Base-by-base conservation (phyloP, 2,888 invertebrate species). In the Trypoxylon attenuatum region DNA sequence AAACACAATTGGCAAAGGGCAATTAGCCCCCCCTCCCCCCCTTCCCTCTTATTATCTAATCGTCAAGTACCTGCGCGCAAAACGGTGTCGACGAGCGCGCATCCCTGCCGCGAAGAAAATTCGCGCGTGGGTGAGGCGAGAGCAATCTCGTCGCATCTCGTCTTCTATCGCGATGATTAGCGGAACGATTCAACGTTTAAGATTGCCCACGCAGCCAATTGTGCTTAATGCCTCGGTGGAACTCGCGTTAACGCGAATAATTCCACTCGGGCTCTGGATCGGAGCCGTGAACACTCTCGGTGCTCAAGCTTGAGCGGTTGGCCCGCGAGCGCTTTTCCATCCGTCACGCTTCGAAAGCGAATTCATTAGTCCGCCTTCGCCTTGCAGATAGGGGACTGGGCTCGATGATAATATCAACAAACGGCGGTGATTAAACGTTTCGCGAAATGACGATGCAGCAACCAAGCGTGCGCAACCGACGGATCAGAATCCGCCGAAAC, bases 141-240 rank as follows among this genome's bases (percentile, higher is more conserved):
- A 68, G 64, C 63, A 76, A 80, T 79, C 72, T 71, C 69, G 67
- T 65, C 68, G 63, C 67, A 79, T 79, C 33, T 33, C 79, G 71
- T 73, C 59, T 77, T 65, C 69, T 76, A 77, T 76, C 75, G 76
- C 62, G 73, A 77, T 73, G 79, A 76, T 77, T 76, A 71, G 61
- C 62, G 63, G 65, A 68, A 73, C 81, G 78, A 81, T 80, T 80
- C 77, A 77, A 78, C 76, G 75, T 78, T 80, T 78, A 76, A 80
- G 74, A 68, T 73, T 77, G 79, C 82, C 80, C 76, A 81, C 82
- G 73, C 80, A 73, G 59, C 74, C 77, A 77, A 77, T 77, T 77
- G 79, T 66, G 46, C 65, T 47, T 78, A 73, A 73, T 66, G 66
- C 57, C 69, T 52, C 58, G 60, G 63, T 47, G 45, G 68, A 77